Conservation (phyloP, 2,888 invertebrate species). For the Autographa gamma region DNA sequence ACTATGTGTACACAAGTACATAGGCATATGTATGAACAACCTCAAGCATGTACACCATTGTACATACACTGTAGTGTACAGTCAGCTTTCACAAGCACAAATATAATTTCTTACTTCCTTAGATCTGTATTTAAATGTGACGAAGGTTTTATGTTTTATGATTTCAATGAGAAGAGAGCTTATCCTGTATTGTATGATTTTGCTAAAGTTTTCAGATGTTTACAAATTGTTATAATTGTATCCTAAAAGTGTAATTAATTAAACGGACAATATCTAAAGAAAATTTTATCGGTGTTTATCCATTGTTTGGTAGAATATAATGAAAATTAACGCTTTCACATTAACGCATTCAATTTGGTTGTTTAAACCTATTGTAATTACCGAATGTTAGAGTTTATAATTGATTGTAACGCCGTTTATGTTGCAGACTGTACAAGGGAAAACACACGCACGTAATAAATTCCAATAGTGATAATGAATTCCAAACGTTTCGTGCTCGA, state of each 20-base stretch:
- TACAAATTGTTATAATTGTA: too few relatives aligned
- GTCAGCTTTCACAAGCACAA: neutral
- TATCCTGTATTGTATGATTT: too few relatives aligned
- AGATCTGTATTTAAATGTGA: neutral
- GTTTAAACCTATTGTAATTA: too few relatives aligned
- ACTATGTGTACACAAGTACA: neutral
- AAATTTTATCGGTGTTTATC: too few relatives aligned
- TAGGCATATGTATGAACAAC: neutral
- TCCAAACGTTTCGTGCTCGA: conserved; percentile 3
- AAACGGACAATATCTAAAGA: too few relatives aligned
- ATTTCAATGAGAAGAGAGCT: too few relatives aligned
- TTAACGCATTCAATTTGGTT: too few relatives aligned
- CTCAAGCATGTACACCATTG: neutral
- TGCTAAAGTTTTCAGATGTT: too few relatives aligned
- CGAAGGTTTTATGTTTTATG: too few relatives aligned
- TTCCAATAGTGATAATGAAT: conserved; percentile 13
- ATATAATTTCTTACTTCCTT: neutral
- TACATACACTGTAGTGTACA: neutral
- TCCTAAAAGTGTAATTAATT: too few relatives aligned
- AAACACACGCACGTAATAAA: conserved; percentile 9
- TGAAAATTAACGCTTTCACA: neutral
- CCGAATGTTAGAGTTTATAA: neutral
- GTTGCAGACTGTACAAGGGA: neutral
- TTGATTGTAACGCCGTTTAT: neutral
- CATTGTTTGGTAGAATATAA: neutral